These are phyloP conservation scores for Eublepharis macularius DNA, from an alignment of 2,113 vertebrate species.

Conservation along the genomic window DNA sequence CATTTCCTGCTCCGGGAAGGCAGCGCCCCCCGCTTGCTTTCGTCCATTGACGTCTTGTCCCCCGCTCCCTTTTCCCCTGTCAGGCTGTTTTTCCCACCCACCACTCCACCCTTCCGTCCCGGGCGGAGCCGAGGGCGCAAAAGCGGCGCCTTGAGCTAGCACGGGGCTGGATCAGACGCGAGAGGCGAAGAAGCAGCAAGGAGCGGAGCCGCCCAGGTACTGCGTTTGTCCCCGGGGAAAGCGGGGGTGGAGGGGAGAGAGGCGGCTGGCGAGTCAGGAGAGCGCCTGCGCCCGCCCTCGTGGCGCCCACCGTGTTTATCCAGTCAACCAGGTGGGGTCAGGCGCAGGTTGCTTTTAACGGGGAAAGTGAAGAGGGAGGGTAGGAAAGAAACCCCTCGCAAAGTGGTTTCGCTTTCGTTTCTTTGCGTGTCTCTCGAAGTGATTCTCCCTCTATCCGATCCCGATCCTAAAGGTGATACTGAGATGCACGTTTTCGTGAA, in stretches of 20 bases:
- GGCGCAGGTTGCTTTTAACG: background rate
- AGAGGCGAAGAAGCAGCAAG: too few relatives aligned
- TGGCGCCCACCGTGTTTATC: too few relatives aligned
- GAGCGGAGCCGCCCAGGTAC: background rate
- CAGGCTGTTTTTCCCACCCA: background rate
- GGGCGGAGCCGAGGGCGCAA: background rate
- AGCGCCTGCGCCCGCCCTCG: too few relatives aligned
- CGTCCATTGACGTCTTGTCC: background rate
- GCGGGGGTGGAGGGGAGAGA: background rate
- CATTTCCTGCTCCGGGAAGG: background rate
- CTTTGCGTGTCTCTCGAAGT: too few relatives aligned
- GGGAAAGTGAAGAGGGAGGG: background rate
- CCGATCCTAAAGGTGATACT: too few relatives aligned
- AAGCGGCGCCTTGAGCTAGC: background rate
- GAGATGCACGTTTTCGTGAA: too few relatives aligned
- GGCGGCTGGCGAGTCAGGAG: background rate
- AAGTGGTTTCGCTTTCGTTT: background rate
- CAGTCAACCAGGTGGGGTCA: too few relatives aligned
- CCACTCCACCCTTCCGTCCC: background rate
- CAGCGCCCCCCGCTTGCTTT: background rate
- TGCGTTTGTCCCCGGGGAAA: background rate
- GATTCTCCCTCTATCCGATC: too few relatives aligned
- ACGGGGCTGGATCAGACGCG: rapidly evolving
- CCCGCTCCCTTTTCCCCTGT: background rate
- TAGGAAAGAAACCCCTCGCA: background rate